These are phyloP conservation scores for Intoshia linei DNA, from an alignment of 1,140 invertebrate species.

Conservation along the genomic window DNA sequence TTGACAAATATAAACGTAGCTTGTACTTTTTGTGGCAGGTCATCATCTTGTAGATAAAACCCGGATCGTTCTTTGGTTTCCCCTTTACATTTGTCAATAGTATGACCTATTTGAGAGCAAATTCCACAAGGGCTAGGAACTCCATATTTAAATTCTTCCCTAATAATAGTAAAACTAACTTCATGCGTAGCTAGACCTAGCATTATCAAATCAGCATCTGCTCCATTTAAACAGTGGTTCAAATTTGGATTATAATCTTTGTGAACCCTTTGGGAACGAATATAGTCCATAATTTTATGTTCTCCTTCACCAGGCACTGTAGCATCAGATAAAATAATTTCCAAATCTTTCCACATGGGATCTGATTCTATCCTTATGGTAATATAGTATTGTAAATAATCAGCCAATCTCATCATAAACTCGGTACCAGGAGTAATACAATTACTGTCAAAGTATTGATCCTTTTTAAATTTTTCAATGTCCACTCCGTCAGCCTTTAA, in stretches of 20 bases:
- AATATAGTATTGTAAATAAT: constrained; percentile 75
- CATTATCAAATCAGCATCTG: constrained; percentile 60
- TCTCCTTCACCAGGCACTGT: constrained; percentile 93
- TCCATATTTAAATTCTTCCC: constrained; percentile 93
- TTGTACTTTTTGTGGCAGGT: constrained; percentile 10
- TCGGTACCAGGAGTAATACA: constrained; percentile 92
- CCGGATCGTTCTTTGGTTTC: constrained; percentile 22
- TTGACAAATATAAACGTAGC: constrained; percentile 28
- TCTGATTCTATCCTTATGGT: constrained; percentile 69
- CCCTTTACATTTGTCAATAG: constrained; percentile 70
- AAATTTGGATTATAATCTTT: constrained; percentile 88
- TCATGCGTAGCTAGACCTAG: constrained; percentile 88
- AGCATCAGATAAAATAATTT: constrained; percentile 65
- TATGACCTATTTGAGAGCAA: constrained; percentile 67
- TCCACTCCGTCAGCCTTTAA: constrained; percentile 54
- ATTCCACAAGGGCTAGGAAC: constrained; percentile 74
- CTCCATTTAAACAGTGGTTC: constrained; percentile 76
- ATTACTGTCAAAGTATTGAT: constrained; percentile 78
- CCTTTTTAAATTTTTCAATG: constrained; percentile 32
- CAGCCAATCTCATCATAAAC: constrained; percentile 72
- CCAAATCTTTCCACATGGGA: constrained; percentile 66
- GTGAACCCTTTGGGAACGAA: constrained; percentile 64
- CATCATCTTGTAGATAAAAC: constrained; percentile 5
- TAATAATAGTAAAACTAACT: constrained; percentile 55
- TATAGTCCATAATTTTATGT: constrained; percentile 97